A percentile compares a stretch with the other conserved stretches of the same genome.
Evolutionary conservation across 2,113 vertebrate genomes (phyloP).

Genomic region (Alligator mississippiensis): DNA sequence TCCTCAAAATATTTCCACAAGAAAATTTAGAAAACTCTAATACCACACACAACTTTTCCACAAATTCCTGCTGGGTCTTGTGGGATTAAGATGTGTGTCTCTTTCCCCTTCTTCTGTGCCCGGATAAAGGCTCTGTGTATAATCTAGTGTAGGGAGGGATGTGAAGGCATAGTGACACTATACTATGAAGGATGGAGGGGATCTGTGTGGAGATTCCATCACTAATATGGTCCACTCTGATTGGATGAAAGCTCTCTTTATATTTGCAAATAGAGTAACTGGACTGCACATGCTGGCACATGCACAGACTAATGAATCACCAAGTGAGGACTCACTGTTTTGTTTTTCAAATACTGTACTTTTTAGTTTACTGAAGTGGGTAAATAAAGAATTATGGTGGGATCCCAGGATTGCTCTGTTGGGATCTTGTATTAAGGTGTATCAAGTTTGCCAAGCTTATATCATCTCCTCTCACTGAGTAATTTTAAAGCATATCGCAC

Average conservation of each 20-base stretch:
- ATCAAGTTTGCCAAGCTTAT: background rate
- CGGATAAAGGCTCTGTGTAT: background rate
- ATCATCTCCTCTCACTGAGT: background rate
- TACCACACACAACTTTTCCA: background rate
- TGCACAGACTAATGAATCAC: no score
- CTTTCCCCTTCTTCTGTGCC: background rate
- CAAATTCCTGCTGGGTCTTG: background rate
- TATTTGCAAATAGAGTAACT: no score
- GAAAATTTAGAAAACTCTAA: background rate
- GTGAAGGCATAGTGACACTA: background rate
- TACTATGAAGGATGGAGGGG: background rate
- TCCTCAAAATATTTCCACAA: background rate
- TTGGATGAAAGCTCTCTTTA: no score
- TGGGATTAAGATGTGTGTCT: background rate
- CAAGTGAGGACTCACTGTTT: no score
- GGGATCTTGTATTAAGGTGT: background rate
- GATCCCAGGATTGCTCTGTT: no score
- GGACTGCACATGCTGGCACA: no score
- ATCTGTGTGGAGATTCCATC: background rate
- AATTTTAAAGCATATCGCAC: background rate
- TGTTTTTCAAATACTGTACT: no score
- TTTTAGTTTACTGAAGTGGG: no score
- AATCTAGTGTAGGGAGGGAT: background rate
- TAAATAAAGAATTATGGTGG: no score
- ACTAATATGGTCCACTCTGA: no score